Base-by-base conservation (phyloP, 2,113 vertebrate species). In the Corynorhinus townsendii region DNA sequence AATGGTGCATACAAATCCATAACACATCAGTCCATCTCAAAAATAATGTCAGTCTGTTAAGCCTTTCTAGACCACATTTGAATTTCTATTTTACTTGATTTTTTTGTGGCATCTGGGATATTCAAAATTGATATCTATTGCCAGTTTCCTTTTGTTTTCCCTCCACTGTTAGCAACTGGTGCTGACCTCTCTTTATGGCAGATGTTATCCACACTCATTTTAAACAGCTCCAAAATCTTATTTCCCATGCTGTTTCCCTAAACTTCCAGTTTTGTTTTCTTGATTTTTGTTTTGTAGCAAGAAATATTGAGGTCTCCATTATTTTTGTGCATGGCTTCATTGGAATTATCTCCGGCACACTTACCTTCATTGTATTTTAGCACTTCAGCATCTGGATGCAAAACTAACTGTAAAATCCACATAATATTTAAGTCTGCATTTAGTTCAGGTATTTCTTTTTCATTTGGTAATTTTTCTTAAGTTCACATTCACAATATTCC, bases 401-500 rank as follows among this genome's bases (percentile, higher is more conserved):
- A 95, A 95, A 87, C 73, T 66, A 82, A 92, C 45, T 69, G 1
- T 95, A 83, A 95, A 95, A 87, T 79, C 47, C 38, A 89, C 10
- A 30, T 71, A 72, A 76, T 66, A 94, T 96, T 94, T 93, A 92
- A 89, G 33, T 76, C 28, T 89, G 54, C 62, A 75, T 86, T 93
- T 86, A 93, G n/a, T 90, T 94, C 56, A 91, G n/a, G 47, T 54
- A 12, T 96, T n/a, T 89, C 66, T 85, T 79, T 87, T 86, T 68
- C 30, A 85, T 86, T 89, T 82, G 49, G 54, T 91, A 91, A 82
- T 95, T 68, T 92, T 72, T 49, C 59, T 91, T 76, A 54, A 90
- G 15, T 52, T 80, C 45, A 33, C 14, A 90, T 72, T 7, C 30
- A 85, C 11, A 83, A 40, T 28, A 45, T 17, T 90, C 20, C 15